Base-by-base conservation (phyloP, 2,113 vertebrate species). In the Harpagus bidentatus region DNA sequence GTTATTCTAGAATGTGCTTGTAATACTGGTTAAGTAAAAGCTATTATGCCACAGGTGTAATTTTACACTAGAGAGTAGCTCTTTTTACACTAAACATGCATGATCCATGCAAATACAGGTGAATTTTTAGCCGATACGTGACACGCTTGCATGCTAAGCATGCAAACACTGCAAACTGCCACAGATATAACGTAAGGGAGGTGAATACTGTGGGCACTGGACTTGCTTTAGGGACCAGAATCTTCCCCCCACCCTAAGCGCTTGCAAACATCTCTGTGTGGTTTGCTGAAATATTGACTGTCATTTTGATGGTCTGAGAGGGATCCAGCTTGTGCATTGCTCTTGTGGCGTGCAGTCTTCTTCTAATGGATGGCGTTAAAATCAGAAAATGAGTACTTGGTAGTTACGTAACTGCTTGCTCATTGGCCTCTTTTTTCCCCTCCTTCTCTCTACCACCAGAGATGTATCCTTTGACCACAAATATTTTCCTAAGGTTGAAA, bases 181-280 rank as follows among this genome's bases (percentile, higher is more conserved):
- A 20, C 72, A 43, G 16, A 40, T 11, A 45, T 1, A 29, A 32
- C 0, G 0, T 26, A 19, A 22, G 19, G 25, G 22, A 42, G 19
- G 6, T 3, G 7, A 34, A 48, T 14, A 7, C 45, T 62, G 7
- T 4, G 12, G 36, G 36, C 52, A 10, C 50, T 11, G 50, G n/a
- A 12, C 13, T 34, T 53, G 40, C 16, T 58, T 32, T 19, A 48
- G 40, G 25, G 31, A 28, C 13, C 47, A 26, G 26, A 52, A 52
- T 42, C 17, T 83, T 55, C 16, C 17, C 11, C 21, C 7, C 8
- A 2, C 14, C 7, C 52, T 1, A 2, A 87, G 38, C 42, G 32
- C 29, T 45, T 47, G 28, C 40, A 83, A 82, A 34, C 40, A 17
- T 13, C n/a, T 59, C 11, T 29, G 2, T 40, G 48, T 36, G 53